Base-by-base conservation (phyloP, 2,888 invertebrate genomes). In the Sepiola atlantica region DNA sequence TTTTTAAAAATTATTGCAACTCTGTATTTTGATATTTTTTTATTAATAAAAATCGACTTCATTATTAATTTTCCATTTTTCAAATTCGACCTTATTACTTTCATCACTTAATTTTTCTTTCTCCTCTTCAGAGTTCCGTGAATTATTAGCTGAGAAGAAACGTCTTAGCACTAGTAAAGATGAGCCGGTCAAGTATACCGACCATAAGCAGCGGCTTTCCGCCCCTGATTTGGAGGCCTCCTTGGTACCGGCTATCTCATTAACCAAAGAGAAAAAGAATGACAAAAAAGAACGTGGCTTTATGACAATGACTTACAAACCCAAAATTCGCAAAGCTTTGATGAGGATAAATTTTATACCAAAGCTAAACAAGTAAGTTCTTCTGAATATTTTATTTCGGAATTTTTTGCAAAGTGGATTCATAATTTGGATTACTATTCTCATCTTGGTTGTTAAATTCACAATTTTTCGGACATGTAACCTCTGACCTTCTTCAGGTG, bases 261-360 rank as follows among this genome's bases (percentile, higher is more conserved):
- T 61, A 94, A 95, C 95, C 54, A 97, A 96, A 94, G 95, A 96
- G 91, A 97, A 97, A 95, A 97, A 98, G 95, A 97, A 97, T 92
- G 97, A 97, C 91, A 97, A 96, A 96, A 97, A 96, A 95, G 97
- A 95, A 96, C 97, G 96, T 98, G 97, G 97, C 4, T 99, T 99
- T 96, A 99, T 99, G 98, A 99, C 99, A 55, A 98, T 98, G 95
- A 99, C 98, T 4, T 98, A 99, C 94, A 98, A 98, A 96, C 98
- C 98, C 95, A 98, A 98, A 96, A 97, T 99, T 96, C 98, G 99
- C 98, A 99, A 99, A 97, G 98, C 99, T 96, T 98, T 98, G 96
- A 98, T 98, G 96, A 98, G 98, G 98, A 98, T 98, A 97, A 97
- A 98, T 95, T 98, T 98, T 95, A 98, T 97, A 94, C 96, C 96